Base-by-base conservation (phyloP, 1,140 invertebrate genomes). In the Drosophila aff. region DNA sequence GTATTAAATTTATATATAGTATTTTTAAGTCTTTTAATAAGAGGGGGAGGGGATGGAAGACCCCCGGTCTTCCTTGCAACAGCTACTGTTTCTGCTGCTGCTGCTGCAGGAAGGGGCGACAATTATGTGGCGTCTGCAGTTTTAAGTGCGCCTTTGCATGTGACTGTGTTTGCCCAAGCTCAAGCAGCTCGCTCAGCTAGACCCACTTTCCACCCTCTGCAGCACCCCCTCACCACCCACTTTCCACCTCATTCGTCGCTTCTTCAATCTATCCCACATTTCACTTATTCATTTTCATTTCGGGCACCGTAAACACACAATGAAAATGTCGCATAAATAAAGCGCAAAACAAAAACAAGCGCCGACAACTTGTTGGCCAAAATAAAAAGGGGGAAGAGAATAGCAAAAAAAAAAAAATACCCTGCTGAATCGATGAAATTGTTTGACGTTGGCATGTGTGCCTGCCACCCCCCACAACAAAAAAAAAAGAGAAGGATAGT, bases 81-180 rank as follows among this genome's bases (percentile, higher is more conserved):
- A 40, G 52, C 18, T 55, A 23, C 52, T 55, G 52, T 21, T 38
- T 9, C 23, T 60, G 23, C 46, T 59, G 62, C 16, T 55, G 62
- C 46, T 69, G 76, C 61, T 49, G 65, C 69, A 41, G 58, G 11
- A 47, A 46, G 65, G 65, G 72, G 65, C 79, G 65, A 81, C 81
- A 85, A 85, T 85, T 90, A 90, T 90, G 85, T 89, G 81, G 86
- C 86, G 85, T 90, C 81, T 89, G 85, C 86, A 89, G 65, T 90
- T 90, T 85, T 90, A 90, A 90, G 85, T 90, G 85, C 85, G 79
- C 75, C 81, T 90, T 90, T 82, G 85, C 85, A 90, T 90, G 85
- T 82, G 81, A 43, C 76, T 64, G 60, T 90, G 85, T 90, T 90
- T 90, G 76, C 72, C 49, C 40, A 58, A 57, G 68, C 77, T 44